Percentiles rank a stretch among this genome's conserved stretches.
Conservation (phyloP, 2,113 vertebrate species). For the sheep (Ovis aries) region DNA sequence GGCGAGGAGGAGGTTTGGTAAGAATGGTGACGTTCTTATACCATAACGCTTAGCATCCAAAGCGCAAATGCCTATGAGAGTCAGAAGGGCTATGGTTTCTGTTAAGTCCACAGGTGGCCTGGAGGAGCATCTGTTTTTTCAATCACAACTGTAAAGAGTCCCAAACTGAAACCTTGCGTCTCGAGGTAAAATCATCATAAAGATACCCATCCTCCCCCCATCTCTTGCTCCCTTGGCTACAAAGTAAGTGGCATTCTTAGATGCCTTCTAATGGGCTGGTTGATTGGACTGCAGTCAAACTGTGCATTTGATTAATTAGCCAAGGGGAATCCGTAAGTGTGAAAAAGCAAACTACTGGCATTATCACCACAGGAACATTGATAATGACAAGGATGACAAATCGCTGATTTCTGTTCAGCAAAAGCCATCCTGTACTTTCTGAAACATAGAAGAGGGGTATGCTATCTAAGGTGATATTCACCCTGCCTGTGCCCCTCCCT, state of each 20-base stretch:
- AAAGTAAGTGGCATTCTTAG: background rate
- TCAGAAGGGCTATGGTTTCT: background rate
- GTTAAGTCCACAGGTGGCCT: background rate
- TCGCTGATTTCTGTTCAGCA: background rate
- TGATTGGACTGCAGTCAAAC: background rate
- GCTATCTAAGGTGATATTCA: background rate
- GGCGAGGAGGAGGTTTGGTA: background rate
- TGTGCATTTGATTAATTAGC: constrained; percentile 16
- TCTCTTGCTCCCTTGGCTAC: background rate
- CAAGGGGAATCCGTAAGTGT: background rate
- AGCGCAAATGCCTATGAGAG: background rate
- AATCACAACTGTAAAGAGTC: background rate
- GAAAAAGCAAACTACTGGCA: background rate
- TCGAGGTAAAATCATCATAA: background rate
- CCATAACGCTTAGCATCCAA: accelerated
- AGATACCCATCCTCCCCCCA: background rate
- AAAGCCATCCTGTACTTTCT: background rate
- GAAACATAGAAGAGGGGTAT: background rate
- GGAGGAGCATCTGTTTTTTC: background rate
- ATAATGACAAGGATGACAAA: background rate
- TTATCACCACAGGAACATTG: background rate
- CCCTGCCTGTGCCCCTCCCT: background rate
- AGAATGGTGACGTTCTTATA: background rate
- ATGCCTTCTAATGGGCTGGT: background rate
- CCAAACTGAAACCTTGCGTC: background rate